Evolutionary conservation across 2,888 invertebrate species (phyloP).

Genomic region (Apodemia zela): DNA sequence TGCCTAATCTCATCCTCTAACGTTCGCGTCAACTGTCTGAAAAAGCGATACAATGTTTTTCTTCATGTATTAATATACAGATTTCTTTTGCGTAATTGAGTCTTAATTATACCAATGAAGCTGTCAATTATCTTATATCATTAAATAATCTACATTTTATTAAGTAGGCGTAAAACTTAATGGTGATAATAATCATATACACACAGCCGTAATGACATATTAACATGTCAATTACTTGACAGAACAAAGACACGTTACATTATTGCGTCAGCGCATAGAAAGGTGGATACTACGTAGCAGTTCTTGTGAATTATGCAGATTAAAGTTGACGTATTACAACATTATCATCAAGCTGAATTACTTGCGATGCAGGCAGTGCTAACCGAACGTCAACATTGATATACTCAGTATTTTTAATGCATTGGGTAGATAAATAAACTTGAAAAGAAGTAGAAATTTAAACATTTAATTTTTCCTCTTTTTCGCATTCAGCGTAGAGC

Average conservation of each 20-base stretch:
- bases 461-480: no score
- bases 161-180: neutral
- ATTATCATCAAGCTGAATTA: neutral
- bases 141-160: neutral
- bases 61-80: no score
- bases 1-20: no score
- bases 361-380: neutral
- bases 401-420: no score
- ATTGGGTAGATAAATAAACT: no score
- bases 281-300: neutral
- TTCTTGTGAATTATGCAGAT: neutral
- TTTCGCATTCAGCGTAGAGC: no score
- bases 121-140: constrained; percentile 1
- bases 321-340: neutral
- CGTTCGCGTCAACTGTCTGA: no score
- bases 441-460: no score
- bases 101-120: neutral
- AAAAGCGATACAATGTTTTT: no score
- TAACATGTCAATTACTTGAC: constrained; percentile 5
- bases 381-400: no score
- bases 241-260: constrained; percentile 5
- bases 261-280: neutral
- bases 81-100: constrained; percentile 8
- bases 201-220: neutral
- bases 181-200: neutral